phyloP scores from a whole-genome alignment of 2,888 invertebrate species.

The Trichopoda pennipes region DNA sequence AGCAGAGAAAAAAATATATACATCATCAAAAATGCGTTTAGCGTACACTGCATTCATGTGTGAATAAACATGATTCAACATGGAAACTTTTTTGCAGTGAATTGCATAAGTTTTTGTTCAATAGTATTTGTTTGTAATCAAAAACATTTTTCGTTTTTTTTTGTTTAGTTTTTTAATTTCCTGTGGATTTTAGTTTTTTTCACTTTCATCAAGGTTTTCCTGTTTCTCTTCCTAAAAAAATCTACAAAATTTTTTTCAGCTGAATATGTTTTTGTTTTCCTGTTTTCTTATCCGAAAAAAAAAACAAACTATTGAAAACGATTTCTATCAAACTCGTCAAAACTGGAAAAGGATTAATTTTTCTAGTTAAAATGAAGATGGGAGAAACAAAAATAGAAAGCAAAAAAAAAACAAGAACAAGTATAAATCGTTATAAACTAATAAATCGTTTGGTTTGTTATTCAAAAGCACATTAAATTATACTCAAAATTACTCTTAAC shows the following conservation, averaged over 20 bases:
- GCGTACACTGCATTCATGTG: conserved; percentile 56
- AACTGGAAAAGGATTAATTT: conserved; percentile 47
- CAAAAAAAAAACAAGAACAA: conserved; percentile 46
- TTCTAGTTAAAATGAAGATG: conserved; percentile 8
- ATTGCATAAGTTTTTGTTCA: conserved; percentile 38
- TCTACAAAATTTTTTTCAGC: conserved; percentile 12
- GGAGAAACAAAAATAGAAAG: background rate
- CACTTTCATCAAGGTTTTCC: conserved; percentile 1
- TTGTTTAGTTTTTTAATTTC: no score
- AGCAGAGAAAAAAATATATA: background rate
- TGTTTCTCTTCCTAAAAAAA: background rate
- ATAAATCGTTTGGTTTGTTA: conserved; percentile 67
- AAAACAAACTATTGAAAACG: conserved; percentile 38
- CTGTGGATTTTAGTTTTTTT: conserved; percentile 51
- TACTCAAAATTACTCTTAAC: conserved; percentile 65
- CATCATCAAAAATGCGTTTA: conserved; percentile 62
- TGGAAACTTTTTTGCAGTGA: background rate
- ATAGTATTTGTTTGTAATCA: conserved; percentile 61
- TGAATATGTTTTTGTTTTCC: conserved; percentile 41
- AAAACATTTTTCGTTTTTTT: conserved; percentile 69
- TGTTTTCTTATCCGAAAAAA: conserved; percentile 11
- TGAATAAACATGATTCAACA: conserved; percentile 57
- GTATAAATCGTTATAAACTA: conserved; percentile 67
- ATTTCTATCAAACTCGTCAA: conserved; percentile 63
- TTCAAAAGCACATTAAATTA: conserved; percentile 66